Conservation (phyloP, 2,113 vertebrate genomes). For the Corapipo altera region DNA sequence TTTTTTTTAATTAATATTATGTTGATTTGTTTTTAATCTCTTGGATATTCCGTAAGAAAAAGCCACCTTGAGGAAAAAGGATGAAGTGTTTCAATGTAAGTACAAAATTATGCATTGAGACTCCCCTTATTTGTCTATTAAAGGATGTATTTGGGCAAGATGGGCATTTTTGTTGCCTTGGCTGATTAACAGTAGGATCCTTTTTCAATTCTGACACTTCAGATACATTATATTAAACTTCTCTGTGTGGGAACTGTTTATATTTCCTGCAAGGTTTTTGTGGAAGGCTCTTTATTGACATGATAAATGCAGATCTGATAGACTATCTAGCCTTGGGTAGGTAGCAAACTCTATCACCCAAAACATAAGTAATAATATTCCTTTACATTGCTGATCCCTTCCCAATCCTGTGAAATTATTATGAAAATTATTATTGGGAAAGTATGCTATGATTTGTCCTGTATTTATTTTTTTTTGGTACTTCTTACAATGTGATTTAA, state of each 20-base stretch:
- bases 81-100: conserved; percentile 55
- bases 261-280: neutral
- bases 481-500: neutral
- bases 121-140: neutral
- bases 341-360: neutral
- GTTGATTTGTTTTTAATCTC: neutral
- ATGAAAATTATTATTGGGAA: neutral
- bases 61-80: neutral
- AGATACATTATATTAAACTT: neutral
- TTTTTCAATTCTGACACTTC: neutral
- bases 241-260: neutral
- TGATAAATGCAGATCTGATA: neutral
- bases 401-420: neutral
- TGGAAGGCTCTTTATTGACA: neutral
- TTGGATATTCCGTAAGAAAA: neutral
- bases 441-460: fast-evolving
- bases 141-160: neutral
- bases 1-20: neutral
- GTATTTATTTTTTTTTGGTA: neutral
- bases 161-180: neutral
- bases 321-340: neutral
- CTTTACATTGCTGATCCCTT: neutral
- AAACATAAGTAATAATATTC: neutral
- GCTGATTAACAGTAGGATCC: neutral
- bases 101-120: neutral